These are phyloP conservation scores for Neotoxoptera formosana DNA, from an alignment of 1,140 invertebrate species.

Conservation along the genomic window DNA sequence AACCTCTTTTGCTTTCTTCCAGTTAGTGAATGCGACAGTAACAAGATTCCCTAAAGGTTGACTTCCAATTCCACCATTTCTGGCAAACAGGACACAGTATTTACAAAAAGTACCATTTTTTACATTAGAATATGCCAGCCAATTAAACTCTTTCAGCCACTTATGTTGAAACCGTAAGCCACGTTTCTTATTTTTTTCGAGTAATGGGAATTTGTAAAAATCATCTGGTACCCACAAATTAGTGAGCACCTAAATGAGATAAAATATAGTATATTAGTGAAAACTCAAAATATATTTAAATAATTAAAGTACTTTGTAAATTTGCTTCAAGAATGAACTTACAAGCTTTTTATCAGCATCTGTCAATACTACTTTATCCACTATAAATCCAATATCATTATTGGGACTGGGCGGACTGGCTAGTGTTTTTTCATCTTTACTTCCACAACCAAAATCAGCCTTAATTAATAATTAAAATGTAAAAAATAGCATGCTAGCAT, in stretches of 20 bases:
- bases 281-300: background rate
- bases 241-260: background rate
- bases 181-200: background rate
- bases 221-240: background rate
- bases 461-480: no score
- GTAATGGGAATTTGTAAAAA: background rate
- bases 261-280: background rate
- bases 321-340: background rate
- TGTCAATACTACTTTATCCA: background rate
- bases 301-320: background rate
- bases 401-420: no score
- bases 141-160: background rate
- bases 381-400: background rate
- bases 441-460: no score
- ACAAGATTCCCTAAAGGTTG: background rate
- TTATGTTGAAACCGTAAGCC: background rate
- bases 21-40: background rate
- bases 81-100: background rate
- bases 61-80: background rate
- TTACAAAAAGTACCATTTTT: constrained; percentile 17
- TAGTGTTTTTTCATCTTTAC: no score
- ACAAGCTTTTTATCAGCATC: background rate
- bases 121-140: background rate
- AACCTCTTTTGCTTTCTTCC: background rate
- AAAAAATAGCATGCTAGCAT: no score